phyloP scores from a whole-genome alignment of 2,797 vertebrate species.

The Liparis tanakae region DNA sequence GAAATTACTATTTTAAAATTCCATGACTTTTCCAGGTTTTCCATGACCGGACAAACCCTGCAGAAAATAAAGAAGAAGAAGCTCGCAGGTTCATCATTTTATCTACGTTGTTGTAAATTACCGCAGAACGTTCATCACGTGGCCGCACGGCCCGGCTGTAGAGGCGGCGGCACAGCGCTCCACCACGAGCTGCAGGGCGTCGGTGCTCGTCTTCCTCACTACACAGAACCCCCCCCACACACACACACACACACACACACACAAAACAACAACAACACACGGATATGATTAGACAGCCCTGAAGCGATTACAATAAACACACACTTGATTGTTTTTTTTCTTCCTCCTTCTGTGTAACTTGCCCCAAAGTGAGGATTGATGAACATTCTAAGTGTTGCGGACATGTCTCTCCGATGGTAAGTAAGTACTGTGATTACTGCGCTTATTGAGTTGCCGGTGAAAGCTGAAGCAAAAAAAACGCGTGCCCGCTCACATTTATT shows the following conservation, averaged over 20 bases:
- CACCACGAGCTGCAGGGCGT: conserved; percentile 89
- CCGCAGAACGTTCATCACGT: conserved; percentile 88
- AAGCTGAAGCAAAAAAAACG: background rate
- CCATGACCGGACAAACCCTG: no score
- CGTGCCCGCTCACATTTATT: background rate
- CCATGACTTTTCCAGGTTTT: no score
- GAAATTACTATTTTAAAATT: no score
- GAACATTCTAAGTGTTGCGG: background rate
- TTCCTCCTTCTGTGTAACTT: conserved; percentile 20
- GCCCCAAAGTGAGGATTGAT: conserved; percentile 18
- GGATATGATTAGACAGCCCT: conserved; percentile 19
- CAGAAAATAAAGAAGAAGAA: no score
- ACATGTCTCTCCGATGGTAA: conserved; percentile 13
- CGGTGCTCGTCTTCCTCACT: conserved; percentile 92
- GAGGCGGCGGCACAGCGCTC: conserved; percentile 86
- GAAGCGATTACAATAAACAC: conserved; percentile 20
- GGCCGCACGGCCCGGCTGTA: conserved; percentile 81
- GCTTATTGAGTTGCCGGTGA: conserved; percentile 10
- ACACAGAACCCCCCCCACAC: conserved; percentile 28
- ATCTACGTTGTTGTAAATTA: conserved; percentile 70
- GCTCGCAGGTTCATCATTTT: conserved; percentile 12
- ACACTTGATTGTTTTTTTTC: conserved; percentile 5
- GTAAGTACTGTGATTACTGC: conserved; percentile 18
- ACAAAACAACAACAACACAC: background rate
- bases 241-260: conserved; percentile 1